Evolutionary conservation across 2,113 vertebrate genomes (phyloP), one percentile per base, ranked within the genome.

Genomic region (Pseudolaguvia tuberculata): DNA sequence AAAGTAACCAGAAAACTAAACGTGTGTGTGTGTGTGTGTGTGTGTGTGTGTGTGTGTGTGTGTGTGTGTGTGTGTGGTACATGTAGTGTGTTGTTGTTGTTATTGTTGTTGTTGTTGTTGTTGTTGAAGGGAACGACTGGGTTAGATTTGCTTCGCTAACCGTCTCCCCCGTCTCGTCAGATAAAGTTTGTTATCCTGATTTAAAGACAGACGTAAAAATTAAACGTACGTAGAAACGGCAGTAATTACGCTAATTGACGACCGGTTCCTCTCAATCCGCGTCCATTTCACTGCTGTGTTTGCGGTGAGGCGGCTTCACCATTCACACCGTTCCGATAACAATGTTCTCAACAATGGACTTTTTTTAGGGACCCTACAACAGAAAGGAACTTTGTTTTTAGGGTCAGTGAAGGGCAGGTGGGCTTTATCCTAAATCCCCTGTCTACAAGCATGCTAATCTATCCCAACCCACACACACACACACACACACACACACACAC

Each of bases 181-280:
- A n/a, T n/a, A 42, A 11, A 7, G 2, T n/a, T n/a, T 9, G 4
- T 20, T 11, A 59, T 42, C 39, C 4, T 11, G 15, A 31, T 35
- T n/a, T 11, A 12, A 61, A 61, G 20, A 59, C 5, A 20, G 6
- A 35, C 3, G 3, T 3, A 4, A 3, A 35, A 35, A 35, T 35
- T 35, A 35, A 35, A 4, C 31, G 31, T 3, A 62, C 58, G 9
- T 21, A 11, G 20, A 31, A 10, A 39, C 17, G 6, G 4, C 57
- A 18, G 5, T 20, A 18, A 59, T 18, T 31, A 17, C 6, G 7
- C 1, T 72, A 62, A 65, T 57, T 73, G 47, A 17, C 20, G 62
- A 11, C 73, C 65, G 29, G 76, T 59, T 68, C 29, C 48, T 72
- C 14, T 39, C 29, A 78, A 77, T 79, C 77, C 82, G 79, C 77